Conservation (phyloP, 35 echinoderm and acorn worm species). For the Strongylocentrotus purpuratus region DNA sequence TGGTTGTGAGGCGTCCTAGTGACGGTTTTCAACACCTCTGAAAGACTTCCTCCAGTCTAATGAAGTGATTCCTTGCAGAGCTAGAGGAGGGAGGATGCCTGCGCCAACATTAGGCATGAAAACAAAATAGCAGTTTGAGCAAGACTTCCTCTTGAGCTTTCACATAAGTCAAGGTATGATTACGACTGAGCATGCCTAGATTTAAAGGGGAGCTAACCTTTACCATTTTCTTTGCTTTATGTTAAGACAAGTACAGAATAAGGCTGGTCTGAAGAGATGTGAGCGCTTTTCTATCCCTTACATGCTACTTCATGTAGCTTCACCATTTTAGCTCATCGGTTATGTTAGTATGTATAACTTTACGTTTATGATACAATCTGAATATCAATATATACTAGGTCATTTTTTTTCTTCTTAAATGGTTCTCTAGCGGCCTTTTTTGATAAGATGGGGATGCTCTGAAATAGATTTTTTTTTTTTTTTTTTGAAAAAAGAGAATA, state of each 20-base stretch:
- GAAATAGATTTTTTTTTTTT: background rate
- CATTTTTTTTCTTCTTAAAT: background rate
- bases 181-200: background rate
- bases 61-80: background rate
- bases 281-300: no score
- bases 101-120: background rate
- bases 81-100: background rate
- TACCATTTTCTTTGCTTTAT: background rate
- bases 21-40: background rate
- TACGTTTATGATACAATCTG: background rate
- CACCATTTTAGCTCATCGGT: no score
- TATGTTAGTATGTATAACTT: no score
- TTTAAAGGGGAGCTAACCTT: background rate
- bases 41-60: background rate
- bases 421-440: background rate
- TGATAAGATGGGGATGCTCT: background rate
- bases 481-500: no score
- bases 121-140: constrained; percentile 17
- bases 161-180: background rate
- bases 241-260: background rate
- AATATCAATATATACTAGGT: background rate
- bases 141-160: background rate
- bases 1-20: background rate
- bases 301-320: no score
- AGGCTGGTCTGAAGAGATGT: background rate